Evolutionary conservation across 2,888 invertebrate genomes (phyloP), one percentile per base, ranked within the genome.

Genomic region (Capitulum mitella): DNA sequence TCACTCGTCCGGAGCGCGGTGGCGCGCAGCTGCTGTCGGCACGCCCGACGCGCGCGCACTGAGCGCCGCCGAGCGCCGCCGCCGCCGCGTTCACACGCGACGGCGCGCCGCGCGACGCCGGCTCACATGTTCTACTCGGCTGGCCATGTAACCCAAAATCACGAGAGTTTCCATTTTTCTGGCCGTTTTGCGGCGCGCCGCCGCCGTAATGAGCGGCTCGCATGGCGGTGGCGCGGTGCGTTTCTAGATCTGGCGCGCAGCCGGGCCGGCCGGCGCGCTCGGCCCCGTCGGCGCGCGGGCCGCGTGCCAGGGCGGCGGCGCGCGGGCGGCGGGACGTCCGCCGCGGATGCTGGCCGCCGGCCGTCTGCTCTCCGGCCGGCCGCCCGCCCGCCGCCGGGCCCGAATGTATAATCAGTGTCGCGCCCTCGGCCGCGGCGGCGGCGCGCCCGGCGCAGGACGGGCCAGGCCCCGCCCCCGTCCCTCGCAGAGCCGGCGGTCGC

Each of bases 81-180:
- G 70, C 22, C 19, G 37, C 19, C 22, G 37, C 70, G 22, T 37
- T 70, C 37, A 70, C 70, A 37, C 70, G 70, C 37, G 70, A 6
- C 37, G 19, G 22, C 0, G 22, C 70, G 26, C 12, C 37, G 32
- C 37, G 70, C 70, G 5, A 37, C 70, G 37, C 12, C 70, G 37
- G 32, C 37, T 70, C 70, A 37, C 70, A 70, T 29, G 70, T 37
- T 70, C 70, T 37, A 70, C 37, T 70, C 70, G 37, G 70, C 70
- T 37, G 37, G 37, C 34, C 70, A 70, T 34, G 37, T 70, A 70
- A 70, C 70, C 70, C 70, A 70, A 70, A 70, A 70, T 70, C 70
- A 32, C 34, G 34, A 32, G 70, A 70, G 70, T 70, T 70, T 34
- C 37, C 70, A 37, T 22, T 37, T 26, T 37, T 37, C 37, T 14